Evolutionary conservation across 2,113 vertebrate genomes (phyloP), one percentile per base, ranked within the genome.

Genomic region (Paradisaea rubra): DNA sequence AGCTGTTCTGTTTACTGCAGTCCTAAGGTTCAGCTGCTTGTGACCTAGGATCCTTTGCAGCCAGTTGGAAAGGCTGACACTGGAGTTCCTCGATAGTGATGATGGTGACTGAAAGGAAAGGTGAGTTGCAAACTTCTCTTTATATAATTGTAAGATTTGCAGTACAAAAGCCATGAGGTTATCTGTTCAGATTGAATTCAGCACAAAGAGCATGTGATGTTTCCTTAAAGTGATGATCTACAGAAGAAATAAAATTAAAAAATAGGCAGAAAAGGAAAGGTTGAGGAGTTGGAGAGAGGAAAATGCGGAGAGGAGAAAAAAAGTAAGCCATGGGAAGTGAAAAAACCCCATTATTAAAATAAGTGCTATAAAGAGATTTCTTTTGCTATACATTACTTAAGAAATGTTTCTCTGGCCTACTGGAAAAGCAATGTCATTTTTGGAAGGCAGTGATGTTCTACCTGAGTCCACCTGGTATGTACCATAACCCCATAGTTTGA

Each of bases 401-500:
- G n/a, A 78, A 91, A 50, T 89, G 79, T 81, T 94, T 84, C 23
- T 84, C 17, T 90, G 42, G 18, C 21, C 45, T 86, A 37, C 49
- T 81, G 80, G 74, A 91, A 92, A 91, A 94, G 14, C 28, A 63
- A 50, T 74, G 56, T 78, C 24, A 60, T 78, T 93, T 96, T 88
- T 96, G 91, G 82, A 94, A 69, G 41, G 33, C 2, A 1, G 10
- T 80, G 45, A 47, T 87, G 52, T 80, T 93, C 85, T 89, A 78
- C 73, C 85, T 90, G 69, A 85, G 44, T 87, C 42, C 86, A 87
- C 22, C 52, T 91, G 82, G 30, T 93, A 89, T 83, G 73, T 78
- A 56, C 27, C 81, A 87, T 94, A 91, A 87, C 66, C 52, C 56
- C 39, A 35, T 35, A 24, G 28, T 92, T 76, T 94, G 83, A 89